Conservation (phyloP, 2,888 invertebrate species). For the Lasioglossum malachurum region DNA sequence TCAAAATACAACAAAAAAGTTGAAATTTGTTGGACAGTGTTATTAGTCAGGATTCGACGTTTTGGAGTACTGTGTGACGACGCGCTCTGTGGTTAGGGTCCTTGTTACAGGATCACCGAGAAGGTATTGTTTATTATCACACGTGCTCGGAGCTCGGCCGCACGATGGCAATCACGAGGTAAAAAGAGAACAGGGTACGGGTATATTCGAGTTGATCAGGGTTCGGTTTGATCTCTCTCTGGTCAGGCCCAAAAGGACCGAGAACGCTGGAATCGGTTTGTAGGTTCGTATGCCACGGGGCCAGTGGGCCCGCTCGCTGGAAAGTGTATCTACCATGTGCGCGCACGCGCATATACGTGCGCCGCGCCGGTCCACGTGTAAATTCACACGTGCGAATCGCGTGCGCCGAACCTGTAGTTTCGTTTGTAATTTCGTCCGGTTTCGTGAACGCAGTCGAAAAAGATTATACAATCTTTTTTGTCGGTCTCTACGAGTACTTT, state of each 20-base stretch:
- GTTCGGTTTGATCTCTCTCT: constrained; percentile 54
- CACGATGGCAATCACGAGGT: constrained; percentile 21
- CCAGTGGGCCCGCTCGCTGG: constrained; percentile 67
- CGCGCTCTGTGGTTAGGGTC: not conserved
- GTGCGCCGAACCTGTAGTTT: constrained; percentile 35
- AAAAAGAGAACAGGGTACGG: constrained; percentile 43
- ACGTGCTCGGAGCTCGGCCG: not conserved
- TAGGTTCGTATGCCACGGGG: constrained; percentile 81
- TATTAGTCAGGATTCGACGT: not conserved
- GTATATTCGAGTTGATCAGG: constrained; percentile 18
- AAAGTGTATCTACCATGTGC: constrained; percentile 43
- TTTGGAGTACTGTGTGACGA: not conserved
- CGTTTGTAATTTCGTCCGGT: constrained; percentile 46
- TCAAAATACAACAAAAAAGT: too few relatives aligned
- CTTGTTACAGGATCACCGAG: constrained; percentile 35
- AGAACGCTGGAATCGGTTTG: constrained; percentile 73
- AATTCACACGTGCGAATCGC: constrained; percentile 36
- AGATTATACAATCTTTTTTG: not conserved
- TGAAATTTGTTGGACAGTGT: too few relatives aligned
- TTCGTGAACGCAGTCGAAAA: constrained; percentile 1
- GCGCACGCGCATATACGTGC: constrained; percentile 20
- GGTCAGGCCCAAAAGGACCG: constrained; percentile 70
- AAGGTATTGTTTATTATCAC: constrained; percentile 47
- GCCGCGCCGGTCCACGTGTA: constrained; percentile 6
- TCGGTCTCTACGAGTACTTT: not conserved